These are phyloP conservation scores for Rattus norvegicus DNA, from an alignment of 2,113 vertebrate genomes.

Conservation along the genomic window DNA sequence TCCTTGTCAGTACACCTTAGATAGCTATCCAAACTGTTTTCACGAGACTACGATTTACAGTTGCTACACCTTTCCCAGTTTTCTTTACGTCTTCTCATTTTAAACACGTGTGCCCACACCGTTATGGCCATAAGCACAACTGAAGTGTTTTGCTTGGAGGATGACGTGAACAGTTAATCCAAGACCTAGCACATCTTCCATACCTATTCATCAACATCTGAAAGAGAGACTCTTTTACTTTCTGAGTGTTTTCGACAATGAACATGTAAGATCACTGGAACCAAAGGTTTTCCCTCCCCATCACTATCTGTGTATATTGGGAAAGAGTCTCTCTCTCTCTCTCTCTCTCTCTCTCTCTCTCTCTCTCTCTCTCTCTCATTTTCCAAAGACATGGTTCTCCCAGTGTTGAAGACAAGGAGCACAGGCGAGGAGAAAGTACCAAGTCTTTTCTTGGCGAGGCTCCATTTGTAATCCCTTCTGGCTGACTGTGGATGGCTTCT, in stretches of 20 bases:
- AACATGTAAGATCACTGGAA: not conserved
- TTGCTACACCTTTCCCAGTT: not conserved
- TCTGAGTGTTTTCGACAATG: not conserved
- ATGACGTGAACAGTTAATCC: not conserved
- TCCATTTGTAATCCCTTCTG: not conserved
- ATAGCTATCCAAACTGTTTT: not conserved
- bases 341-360: no score
- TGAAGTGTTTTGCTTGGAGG: constrained; percentile 2
- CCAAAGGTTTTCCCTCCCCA: not conserved
- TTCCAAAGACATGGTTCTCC: not conserved
- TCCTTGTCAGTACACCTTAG: not conserved
- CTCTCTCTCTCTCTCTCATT: not conserved
- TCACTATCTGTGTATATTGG: not conserved
- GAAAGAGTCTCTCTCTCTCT: not conserved
- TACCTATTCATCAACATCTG: not conserved
- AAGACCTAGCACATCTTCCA: not conserved
- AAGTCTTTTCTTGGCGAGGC: constrained; percentile 19
- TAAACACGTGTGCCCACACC: not conserved
- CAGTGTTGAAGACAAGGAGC: not conserved
- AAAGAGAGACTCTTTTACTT: not conserved
- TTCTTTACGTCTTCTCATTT: not conserved
- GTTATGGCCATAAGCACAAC: not conserved
- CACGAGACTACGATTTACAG: not conserved
- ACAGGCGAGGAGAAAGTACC: not conserved
- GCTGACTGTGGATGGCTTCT: not conserved